These are phyloP conservation scores for Bovichtus variegatus DNA, from an alignment of 2,797 vertebrate species.

Conservation along the genomic window DNA sequence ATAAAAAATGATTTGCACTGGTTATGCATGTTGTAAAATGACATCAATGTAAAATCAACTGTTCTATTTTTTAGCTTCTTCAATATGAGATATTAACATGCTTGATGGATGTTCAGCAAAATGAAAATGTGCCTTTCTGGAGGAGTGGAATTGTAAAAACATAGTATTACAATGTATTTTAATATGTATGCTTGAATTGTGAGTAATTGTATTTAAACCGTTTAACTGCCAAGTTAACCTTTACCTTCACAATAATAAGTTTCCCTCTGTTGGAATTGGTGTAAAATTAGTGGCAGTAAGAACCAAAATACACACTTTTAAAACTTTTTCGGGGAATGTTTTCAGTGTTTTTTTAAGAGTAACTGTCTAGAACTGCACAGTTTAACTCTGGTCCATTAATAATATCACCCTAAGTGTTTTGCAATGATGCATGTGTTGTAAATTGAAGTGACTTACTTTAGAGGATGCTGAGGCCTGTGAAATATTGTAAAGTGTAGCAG, in stretches of 20 bases:
- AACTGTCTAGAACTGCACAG: constrained; percentile 1
- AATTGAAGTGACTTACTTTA: not conserved
- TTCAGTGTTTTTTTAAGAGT: not conserved
- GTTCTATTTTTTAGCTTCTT: constrained; percentile 13
- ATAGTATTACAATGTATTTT: constrained; percentile 2
- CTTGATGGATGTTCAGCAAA: not conserved
- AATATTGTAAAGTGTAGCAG: not conserved
- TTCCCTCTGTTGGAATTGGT: not conserved
- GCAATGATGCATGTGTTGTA: constrained; percentile 13
- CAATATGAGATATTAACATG: not conserved
- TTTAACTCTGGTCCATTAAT: not conserved
- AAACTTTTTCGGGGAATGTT: not conserved
- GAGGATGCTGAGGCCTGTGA: not conserved
- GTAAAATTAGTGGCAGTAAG: not conserved
- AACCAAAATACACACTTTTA: constrained; percentile 12
- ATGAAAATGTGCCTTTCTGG: constrained; percentile 4
- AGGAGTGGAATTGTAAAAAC: not conserved
- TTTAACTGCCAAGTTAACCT: constrained; percentile 9
- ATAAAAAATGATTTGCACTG: not conserved
- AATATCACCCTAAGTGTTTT: not conserved
- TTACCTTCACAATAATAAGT: not conserved
- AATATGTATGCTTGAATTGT: constrained; percentile 1
- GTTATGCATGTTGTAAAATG: not conserved
- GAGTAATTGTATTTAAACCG: constrained; percentile 22
- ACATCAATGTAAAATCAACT: not conserved